These are phyloP conservation scores for Meganola albula DNA, from an alignment of 2,888 invertebrate species.

Conservation along the genomic window DNA sequence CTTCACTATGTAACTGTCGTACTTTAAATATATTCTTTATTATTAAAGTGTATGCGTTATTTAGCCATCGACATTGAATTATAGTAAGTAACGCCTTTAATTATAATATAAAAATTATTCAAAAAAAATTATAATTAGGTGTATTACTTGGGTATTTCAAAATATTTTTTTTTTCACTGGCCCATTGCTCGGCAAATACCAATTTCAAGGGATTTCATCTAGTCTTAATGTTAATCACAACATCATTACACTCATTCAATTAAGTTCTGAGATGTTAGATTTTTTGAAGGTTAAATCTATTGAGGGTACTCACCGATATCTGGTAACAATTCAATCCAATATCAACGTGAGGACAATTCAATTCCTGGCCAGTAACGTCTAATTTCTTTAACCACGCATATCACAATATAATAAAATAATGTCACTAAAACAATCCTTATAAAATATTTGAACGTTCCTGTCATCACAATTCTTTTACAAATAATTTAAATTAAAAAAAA, in stretches of 20 bases:
- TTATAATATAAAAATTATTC: too few relatives aligned
- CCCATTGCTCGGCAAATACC: too few relatives aligned
- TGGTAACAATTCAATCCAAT: conserved; percentile 31
- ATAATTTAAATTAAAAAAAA: too few relatives aligned
- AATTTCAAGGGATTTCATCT: background rate
- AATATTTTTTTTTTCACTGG: too few relatives aligned
- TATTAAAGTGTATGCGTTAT: too few relatives aligned
- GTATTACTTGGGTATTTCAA: background rate
- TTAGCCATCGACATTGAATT: too few relatives aligned
- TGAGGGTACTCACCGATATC: conserved; percentile 30
- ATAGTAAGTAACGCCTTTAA: too few relatives aligned
- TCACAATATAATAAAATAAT: conserved; percentile 53
- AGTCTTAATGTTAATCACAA: background rate
- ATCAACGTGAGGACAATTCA: conserved; percentile 28
- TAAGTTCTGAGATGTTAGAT: background rate
- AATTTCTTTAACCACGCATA: conserved; percentile 57
- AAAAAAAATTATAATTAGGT: background rate
- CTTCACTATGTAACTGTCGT: too few relatives aligned
- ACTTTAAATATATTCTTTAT: too few relatives aligned
- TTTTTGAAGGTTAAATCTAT: background rate
- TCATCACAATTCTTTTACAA: conserved; percentile 52
- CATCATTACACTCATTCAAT: too few relatives aligned
- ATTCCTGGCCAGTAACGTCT: conserved; percentile 51
- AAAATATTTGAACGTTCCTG: conserved; percentile 54
- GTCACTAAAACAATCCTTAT: conserved; percentile 53